Conservation (phyloP, 2,888 invertebrate genomes). For the Leuctra nigra region DNA sequence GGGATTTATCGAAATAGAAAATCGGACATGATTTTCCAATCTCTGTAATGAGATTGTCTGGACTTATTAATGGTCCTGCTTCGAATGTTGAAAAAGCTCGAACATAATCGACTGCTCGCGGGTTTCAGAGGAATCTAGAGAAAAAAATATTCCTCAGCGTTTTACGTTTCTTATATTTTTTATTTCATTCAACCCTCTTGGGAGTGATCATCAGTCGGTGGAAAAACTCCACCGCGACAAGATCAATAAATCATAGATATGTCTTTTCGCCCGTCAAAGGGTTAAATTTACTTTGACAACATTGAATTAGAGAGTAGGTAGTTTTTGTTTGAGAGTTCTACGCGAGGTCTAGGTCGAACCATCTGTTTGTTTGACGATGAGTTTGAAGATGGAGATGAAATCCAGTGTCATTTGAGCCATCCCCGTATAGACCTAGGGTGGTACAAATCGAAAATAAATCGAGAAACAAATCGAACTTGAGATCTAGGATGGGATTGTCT, state of each 20-base stretch:
- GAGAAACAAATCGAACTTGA: neutral
- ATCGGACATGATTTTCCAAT: neutral
- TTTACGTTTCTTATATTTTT: neutral
- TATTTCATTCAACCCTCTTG: conserved; percentile 6
- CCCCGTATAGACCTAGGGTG: neutral
- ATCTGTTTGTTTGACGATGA: neutral
- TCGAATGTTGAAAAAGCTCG: neutral
- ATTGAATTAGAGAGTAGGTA: no score
- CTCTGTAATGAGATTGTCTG: conserved; percentile 2
- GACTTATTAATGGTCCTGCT: neutral
- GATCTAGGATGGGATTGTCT: no score
- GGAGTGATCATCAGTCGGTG: neutral
- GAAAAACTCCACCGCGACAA: conserved; percentile 8
- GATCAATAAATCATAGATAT: conserved; percentile 4
- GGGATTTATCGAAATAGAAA: neutral
- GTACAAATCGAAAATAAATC: conserved; percentile 1
- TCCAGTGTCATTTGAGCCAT: neutral
- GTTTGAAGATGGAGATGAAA: neutral
- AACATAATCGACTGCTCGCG: neutral
- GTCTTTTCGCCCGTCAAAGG: conserved; percentile 3
- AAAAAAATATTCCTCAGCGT: neutral
- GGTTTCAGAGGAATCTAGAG: neutral
- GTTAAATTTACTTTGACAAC: conserved; percentile 3
- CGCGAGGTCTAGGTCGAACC: no score
- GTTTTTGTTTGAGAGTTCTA: no score